These are phyloP conservation scores for Eristalis intricaria DNA, from an alignment of 2,888 invertebrate species.

Conservation along the genomic window DNA sequence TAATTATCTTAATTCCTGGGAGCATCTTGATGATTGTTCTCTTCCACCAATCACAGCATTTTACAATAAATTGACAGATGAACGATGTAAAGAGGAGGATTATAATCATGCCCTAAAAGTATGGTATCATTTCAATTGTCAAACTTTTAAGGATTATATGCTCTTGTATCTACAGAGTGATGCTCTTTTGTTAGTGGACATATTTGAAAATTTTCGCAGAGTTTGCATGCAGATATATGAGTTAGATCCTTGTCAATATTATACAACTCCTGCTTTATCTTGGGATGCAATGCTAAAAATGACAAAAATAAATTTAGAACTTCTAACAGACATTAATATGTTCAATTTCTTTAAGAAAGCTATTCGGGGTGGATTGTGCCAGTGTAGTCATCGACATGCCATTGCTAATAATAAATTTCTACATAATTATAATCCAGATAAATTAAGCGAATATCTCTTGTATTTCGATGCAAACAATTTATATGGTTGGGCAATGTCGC, in stretches of 20 bases:
- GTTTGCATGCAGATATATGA: slow-evolving; percentile 70
- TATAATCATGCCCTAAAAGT: slow-evolving; percentile 76
- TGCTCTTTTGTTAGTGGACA: slow-evolving; percentile 71
- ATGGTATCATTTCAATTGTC: slow-evolving; percentile 75
- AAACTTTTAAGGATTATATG: slow-evolving; percentile 75
- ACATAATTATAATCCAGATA: slow-evolving; percentile 22
- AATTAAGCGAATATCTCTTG: slow-evolving; percentile 33
- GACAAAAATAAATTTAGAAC: no score
- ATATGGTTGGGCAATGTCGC: slow-evolving; percentile 72
- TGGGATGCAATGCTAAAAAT: slow-evolving; percentile 77
- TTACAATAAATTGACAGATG: slow-evolving; percentile 71
- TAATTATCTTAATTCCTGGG: slow-evolving; percentile 69
- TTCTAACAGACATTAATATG: no score
- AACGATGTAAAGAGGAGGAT: slow-evolving; percentile 67
- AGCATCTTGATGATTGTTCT: slow-evolving; percentile 58
- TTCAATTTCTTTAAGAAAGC: no score
- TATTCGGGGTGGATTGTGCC: slow-evolving; percentile 45
- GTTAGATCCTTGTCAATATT: slow-evolving; percentile 76
- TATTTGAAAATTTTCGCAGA: slow-evolving; percentile 70
- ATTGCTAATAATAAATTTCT: slow-evolving; percentile 59
- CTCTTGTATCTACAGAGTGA: slow-evolving; percentile 75
- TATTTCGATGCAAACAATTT: slow-evolving; percentile 73
- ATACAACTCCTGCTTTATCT: slow-evolving; percentile 75
- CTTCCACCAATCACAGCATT: slow-evolving; percentile 65
- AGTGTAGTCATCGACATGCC: slow-evolving; percentile 52